Evolutionary conservation across 2,888 invertebrate species (phyloP).

Genomic region (Uloborus plumipes): DNA sequence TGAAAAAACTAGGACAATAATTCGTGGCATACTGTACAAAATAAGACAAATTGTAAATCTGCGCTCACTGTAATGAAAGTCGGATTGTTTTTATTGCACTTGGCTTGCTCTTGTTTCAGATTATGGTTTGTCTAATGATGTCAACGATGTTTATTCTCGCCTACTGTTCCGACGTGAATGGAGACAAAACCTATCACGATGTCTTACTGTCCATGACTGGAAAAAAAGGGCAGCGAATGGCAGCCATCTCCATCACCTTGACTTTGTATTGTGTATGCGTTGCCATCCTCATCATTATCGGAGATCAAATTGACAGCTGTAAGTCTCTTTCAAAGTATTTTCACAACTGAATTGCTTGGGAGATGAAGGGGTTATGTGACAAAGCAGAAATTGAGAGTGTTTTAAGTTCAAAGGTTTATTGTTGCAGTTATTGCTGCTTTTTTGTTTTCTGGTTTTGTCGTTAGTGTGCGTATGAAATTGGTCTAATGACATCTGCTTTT

Average conservation of each 20-base stretch:
- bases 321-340: constrained; percentile 62
- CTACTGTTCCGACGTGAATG: constrained; percentile 71
- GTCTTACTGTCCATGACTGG: constrained; percentile 72
- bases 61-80: too few species aligned
- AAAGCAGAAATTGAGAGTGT: too few species aligned
- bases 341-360: too few species aligned
- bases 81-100: too few species aligned
- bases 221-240: constrained; percentile 70
- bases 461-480: too few species aligned
- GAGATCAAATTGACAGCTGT: constrained; percentile 73
- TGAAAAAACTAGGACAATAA: not conserved
- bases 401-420: too few species aligned
- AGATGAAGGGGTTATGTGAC: too few species aligned
- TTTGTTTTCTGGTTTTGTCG: too few species aligned
- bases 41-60: too few species aligned
- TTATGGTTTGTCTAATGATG: constrained; percentile 65
- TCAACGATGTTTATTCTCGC: constrained; percentile 71
- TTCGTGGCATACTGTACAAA: too few species aligned
- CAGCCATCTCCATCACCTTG: constrained; percentile 70
- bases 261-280: constrained; percentile 73
- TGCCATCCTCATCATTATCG: constrained; percentile 73
- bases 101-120: constrained; percentile 17
- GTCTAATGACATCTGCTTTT: too few species aligned
- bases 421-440: too few species aligned
- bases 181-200: constrained; percentile 72